Conservation (phyloP, 2,888 invertebrate species). For the Trichopoda pennipes region DNA sequence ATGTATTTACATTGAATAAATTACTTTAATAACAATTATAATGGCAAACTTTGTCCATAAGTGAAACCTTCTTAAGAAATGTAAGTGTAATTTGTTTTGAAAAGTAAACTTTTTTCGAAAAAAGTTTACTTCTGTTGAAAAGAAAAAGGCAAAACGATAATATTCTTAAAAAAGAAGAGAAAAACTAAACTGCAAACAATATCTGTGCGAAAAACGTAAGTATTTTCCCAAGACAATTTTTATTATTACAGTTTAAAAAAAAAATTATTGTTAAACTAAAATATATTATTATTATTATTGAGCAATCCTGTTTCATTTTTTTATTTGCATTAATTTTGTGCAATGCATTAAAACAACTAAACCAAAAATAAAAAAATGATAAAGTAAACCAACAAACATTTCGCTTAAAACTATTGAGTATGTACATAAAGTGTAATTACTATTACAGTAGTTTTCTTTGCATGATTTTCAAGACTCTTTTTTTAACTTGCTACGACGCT, state of each 20-base stretch:
- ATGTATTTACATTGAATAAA: slow-evolving; percentile 37
- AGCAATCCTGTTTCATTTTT: slow-evolving; percentile 39
- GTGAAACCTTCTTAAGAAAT: slow-evolving; percentile 6
- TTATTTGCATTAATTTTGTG: slow-evolving; percentile 39
- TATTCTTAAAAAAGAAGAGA: slow-evolving; percentile 16
- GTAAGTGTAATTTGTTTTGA: neutral
- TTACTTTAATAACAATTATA: slow-evolving; percentile 36
- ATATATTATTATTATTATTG: slow-evolving; percentile 27
- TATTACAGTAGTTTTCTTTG: no score
- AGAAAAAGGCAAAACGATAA: slow-evolving; percentile 38
- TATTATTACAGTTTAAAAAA: slow-evolving; percentile 5
- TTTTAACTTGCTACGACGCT: no score
- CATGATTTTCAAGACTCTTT: no score
- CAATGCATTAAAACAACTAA: slow-evolving; percentile 37
- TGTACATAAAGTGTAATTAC: no score
- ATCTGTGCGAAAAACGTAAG: slow-evolving; percentile 40
- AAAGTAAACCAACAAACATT: slow-evolving; percentile 50
- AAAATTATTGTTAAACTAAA: slow-evolving; percentile 7
- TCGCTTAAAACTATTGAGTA: neutral
- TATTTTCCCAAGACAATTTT: neutral
- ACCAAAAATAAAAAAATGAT: neutral
- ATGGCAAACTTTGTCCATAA: neutral
- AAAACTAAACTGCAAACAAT: slow-evolving; percentile 18
- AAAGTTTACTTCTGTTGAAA: slow-evolving; percentile 35
- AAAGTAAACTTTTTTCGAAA: slow-evolving; percentile 7